A percentile compares a stretch with the other conserved stretches of the same genome.
Evolutionary conservation across 2,888 invertebrate genomes (phyloP).

Genomic region (Melieria omissa): DNA sequence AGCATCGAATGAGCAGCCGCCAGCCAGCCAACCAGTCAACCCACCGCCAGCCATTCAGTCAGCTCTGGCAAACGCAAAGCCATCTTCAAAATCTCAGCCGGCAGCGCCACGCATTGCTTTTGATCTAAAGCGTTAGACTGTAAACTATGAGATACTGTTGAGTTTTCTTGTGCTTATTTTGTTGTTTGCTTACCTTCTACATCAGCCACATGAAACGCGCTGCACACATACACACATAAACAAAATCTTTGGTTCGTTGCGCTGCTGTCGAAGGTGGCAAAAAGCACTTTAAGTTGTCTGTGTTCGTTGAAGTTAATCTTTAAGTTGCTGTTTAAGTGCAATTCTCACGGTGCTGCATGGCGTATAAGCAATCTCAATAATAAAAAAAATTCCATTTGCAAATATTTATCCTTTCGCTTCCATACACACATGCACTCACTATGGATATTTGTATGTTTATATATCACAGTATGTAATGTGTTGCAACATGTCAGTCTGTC

Average conservation of each 20-base stretch:
- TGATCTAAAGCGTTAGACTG: slow-evolving; percentile 59
- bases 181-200: neutral
- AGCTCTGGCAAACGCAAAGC: no score
- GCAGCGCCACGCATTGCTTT: slow-evolving; percentile 20
- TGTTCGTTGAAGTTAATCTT: neutral
- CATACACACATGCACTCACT: neutral
- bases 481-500: slow-evolving; percentile 3
- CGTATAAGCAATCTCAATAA: slow-evolving; percentile 3
- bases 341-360: no score
- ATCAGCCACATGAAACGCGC: neutral
- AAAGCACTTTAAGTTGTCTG: neutral
- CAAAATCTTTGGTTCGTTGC: neutral
- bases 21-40: no score
- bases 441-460: neutral
- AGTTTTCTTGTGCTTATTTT: neutral
- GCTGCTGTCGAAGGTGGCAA: neutral
- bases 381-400: slow-evolving; percentile 33
- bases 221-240: neutral
- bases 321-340: no score
- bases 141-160: slow-evolving; percentile 54
- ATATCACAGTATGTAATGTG: neutral
- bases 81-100: no score
- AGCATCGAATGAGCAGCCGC: slow-evolving; percentile 38
- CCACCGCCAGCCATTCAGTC: no score
- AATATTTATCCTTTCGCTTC: slow-evolving; percentile 39